Conservation (phyloP, 2,888 invertebrate genomes). For the Dryococelus australis region DNA sequence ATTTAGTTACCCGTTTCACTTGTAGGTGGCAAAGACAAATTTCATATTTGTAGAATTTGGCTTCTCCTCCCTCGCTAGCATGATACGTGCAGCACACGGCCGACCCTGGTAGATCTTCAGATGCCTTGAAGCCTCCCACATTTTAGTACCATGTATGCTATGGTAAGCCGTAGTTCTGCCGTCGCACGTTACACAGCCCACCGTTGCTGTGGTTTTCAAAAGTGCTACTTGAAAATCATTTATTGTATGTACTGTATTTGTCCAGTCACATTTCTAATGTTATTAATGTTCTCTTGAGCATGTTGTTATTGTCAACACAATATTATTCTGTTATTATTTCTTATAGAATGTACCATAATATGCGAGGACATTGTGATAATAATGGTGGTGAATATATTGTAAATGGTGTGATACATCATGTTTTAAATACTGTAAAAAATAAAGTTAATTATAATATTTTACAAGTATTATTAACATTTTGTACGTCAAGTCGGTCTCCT, state of each 20-base stretch:
- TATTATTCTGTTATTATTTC: neutral
- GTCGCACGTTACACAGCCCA: too few relatives aligned
- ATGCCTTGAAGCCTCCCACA: neutral
- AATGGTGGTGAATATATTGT: conserved; percentile 24
- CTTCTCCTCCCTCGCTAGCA: too few relatives aligned
- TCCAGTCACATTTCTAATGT: neutral
- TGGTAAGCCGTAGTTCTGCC: too few relatives aligned
- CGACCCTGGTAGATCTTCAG: neutral
- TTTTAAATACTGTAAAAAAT: conserved; percentile 21
- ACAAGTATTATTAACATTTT: neutral
- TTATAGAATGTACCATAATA: neutral
- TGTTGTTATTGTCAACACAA: neutral
- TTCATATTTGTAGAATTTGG: too few relatives aligned
- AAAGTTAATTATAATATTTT: conserved; percentile 18
- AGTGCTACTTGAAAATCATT: too few relatives aligned
- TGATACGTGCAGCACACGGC: too few relatives aligned
- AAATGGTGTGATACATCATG: conserved; percentile 16
- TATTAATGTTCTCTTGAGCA: neutral
- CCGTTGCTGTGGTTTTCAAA: too few relatives aligned
- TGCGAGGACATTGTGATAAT: conserved; percentile 21
- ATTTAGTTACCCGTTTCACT: neutral
- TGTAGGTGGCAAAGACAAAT: too few relatives aligned
- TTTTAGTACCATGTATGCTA: neutral
- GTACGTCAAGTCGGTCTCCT: too few relatives aligned
- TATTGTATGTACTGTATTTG: neutral